These are phyloP conservation scores for Aphodius sticticus DNA, from an alignment of 2,888 invertebrate genomes.

Conservation along the genomic window DNA sequence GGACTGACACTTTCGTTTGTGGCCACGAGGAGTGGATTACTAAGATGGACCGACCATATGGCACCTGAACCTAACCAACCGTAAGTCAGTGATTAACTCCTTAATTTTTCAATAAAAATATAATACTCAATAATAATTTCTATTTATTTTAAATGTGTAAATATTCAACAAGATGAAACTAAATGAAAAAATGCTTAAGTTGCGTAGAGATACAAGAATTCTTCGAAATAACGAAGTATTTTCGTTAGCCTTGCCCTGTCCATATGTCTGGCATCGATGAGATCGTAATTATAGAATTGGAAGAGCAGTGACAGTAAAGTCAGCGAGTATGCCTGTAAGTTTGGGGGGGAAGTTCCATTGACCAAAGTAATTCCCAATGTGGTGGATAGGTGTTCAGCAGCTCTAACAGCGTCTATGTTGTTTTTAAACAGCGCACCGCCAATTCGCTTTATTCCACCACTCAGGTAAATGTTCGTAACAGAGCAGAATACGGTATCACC, in stretches of 20 bases:
- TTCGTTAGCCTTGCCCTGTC: neutral
- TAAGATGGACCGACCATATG: conserved; percentile 85
- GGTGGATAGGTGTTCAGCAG: neutral
- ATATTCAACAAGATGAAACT: neutral
- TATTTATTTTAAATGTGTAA: neutral
- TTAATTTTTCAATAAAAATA: neutral
- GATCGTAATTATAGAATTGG: neutral
- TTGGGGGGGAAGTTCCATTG: neutral
- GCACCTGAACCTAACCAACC: conserved; percentile 70
- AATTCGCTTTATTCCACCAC: neutral
- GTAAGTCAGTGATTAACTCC: conserved; percentile 62
- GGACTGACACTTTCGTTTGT: conserved; percentile 86
- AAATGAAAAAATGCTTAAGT: neutral
- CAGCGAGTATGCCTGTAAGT: neutral
- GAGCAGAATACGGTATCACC: neutral
- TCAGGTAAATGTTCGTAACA: neutral
- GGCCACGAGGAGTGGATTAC: conserved; percentile 87
- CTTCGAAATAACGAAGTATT: neutral
- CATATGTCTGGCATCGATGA: neutral
- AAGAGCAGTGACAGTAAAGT: neutral
- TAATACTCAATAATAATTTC: neutral
- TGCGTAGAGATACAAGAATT: neutral
- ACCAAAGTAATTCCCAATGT: neutral
- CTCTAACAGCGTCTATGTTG: neutral
- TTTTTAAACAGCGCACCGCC: neutral